Base-by-base conservation (phyloP, 2,797 vertebrate genomes). In the Pseudopleuronectes americanus region DNA sequence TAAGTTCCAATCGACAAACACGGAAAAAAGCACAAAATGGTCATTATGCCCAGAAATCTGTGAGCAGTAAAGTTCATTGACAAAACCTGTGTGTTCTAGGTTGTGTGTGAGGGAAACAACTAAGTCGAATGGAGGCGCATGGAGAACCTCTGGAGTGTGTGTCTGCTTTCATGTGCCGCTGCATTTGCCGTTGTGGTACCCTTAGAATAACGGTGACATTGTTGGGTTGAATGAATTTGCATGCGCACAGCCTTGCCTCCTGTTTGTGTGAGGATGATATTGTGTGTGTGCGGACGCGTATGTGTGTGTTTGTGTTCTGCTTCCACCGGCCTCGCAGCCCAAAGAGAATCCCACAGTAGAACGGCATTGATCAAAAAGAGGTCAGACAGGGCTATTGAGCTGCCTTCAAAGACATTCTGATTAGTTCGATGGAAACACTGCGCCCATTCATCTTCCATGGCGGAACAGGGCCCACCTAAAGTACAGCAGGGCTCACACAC, bases 341-440 rank as follows among this genome's bases (percentile, higher is more conserved):
- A 65, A 84, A 83, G 72, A 87, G 78, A 90, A 84, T 83, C 82
- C 74, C 84, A 84, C 85, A 83, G 85, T 86, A 86, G 76, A 89
- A 80, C 59, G 21, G 77, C 87, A 91, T 87, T 89, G 90, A 91
- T 92, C 84, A 90, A 91, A 89, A 85, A 79, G 76, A 79, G 90
- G 89, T 90, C 91, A 89, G 86, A 86, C 88, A 76, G 83, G 80
- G 75, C 88, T 89, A 88, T 90, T 90, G 90, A 90, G 79, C 84
- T 71, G 78, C 86, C 84, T 90, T 89, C 87, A 90, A 87, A 92
- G 85, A 88, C 87, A 81, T 89, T 88, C 84, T 85, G 86, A 91
- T 91, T 87, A 90, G 84, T 89, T 90, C 72, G 84, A 88, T 78
- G 88, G 87, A 81, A 88, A 83, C 87, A 79, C 62, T 79, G 84